Base-by-base conservation (phyloP, 2,113 vertebrate species). In the Poeciliopsis occidentalis region DNA sequence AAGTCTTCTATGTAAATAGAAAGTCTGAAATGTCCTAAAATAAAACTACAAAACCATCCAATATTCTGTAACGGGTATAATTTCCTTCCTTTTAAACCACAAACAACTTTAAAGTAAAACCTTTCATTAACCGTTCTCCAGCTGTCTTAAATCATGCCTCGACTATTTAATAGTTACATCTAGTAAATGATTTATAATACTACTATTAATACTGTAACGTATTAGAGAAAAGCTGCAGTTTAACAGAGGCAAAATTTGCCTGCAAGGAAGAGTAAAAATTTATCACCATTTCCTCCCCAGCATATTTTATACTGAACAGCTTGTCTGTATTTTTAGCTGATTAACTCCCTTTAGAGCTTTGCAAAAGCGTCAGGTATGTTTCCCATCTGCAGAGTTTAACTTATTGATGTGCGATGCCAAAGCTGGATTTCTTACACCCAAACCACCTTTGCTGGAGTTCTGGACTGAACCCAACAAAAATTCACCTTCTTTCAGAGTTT, bases 311-410 rank as follows among this genome's bases (percentile, higher is more conserved):
- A 61, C 3, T 31, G 41, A 64, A 75, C 81, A 87, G 80, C 75
- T 81, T 84, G 82, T 19, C 31, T 34, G 24, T 65, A 12, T 79
- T 72, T 70, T 65, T 27, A 51, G 37, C 26, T 75, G 47, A 80
- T 83, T 73, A 80, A 82, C 54, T 85, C 71, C 71, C 73, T 69
- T 79, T 17, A 57, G 84, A 79, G 75, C 65, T 71, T 72, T 63
- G 41, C 63, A 78, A 77, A 57, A 83, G 67, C 51, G 27, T 67
- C 84, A 86, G 84, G 82, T 88, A 81, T 47, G 73, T 70, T 78
- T 84, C 83, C 77, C 71, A 85, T 88, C 79, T 85, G 80, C 79
- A 61, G 71, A 17, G 10, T 74, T 39, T 80, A 44, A 77, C 79
- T 88, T 72, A 69, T 71, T 81, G 73, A 78, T 27, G 67, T 3